Base-by-base conservation (phyloP, 1,140 invertebrate species). In the Cyclargus thomasi region DNA sequence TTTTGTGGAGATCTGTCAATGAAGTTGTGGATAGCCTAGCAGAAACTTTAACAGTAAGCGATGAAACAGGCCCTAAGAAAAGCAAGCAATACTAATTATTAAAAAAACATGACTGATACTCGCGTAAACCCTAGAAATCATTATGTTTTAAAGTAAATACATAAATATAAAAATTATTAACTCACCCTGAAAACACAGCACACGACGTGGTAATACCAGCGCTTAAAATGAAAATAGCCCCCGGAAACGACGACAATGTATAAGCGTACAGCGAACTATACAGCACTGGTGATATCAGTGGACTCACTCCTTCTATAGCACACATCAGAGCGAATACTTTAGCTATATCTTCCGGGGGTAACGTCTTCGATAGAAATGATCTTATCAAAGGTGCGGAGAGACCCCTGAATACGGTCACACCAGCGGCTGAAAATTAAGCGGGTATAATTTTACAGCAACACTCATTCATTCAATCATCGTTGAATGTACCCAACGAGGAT, bases 321-420 rank as follows among this genome's bases (percentile, higher is more conserved):
- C 93, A 92, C 81, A 92, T 92, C 21, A 94, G 81, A 0, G 94
- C 93, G 72, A 94, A 94, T 35, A 93, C 90, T 82, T 93, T 93
- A 80, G 94, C 94, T 68, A 93, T 90, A 80, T 95, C 94, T 23
- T 93, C 90, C 5, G 86, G 55, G 2, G 93, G 92, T n/a, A 95
- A 90, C 29, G 93, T 92, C 79, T 95, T 95, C 0, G 94, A 93
- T 16, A 95, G 79, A 59, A 94, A 85, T 1, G 94, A 92, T 67
- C 94, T 90, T 55, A 93, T 92, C 73, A 94, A 90, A 22, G 95
- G 93, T 7, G 91, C 88, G 16, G 92, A 87, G 23, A 94, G 81
- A 1, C 91, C 91, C 67, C 90, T 83, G 62, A 95, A 92, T 18
- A 92, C 75, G 53, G 92, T 91, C 66, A 94, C 62, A 7, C 77